phyloP scores from a whole-genome alignment of 1,140 invertebrate genomes.

The Drosophila albomicans region DNA sequence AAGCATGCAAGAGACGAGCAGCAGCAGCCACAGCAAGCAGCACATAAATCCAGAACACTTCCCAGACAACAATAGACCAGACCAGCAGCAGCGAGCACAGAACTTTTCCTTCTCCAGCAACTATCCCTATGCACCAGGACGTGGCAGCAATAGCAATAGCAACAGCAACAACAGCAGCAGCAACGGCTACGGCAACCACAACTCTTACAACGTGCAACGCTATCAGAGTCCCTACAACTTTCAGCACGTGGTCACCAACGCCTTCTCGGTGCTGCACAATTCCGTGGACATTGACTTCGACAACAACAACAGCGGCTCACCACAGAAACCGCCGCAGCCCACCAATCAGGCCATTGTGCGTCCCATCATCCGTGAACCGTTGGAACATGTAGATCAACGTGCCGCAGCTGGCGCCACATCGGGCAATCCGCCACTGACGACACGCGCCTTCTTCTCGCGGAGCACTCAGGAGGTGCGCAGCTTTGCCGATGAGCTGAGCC shows the following conservation, averaged over 20 bases:
- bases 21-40: constrained; percentile 58
- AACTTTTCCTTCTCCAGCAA: constrained; percentile 79
- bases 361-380: constrained; percentile 82
- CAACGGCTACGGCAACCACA: constrained; percentile 5
- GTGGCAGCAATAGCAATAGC: constrained; percentile 24
- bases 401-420: constrained; percentile 18
- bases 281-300: constrained; percentile 56
- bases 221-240: constrained; percentile 66
- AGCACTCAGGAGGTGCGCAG: constrained; percentile 70
- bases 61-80: constrained; percentile 68
- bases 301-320: not conserved
- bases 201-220: constrained; percentile 58
- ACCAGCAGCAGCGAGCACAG: constrained; percentile 51
- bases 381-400: constrained; percentile 26
- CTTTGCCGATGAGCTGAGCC: constrained; percentile 80
- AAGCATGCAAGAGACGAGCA: constrained; percentile 68
- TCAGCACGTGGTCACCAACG: constrained; percentile 71
- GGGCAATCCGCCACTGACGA: constrained; percentile 38
- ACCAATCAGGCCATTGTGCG: constrained; percentile 86
- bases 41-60: constrained; percentile 75
- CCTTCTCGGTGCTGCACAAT: constrained; percentile 75
- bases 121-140: constrained; percentile 74
- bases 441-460: constrained; percentile 63
- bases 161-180: constrained; percentile 14
- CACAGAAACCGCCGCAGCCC: constrained; percentile 46